phyloP scores from a whole-genome alignment of 2,888 invertebrate species.

The Ophioninae sp. region DNA sequence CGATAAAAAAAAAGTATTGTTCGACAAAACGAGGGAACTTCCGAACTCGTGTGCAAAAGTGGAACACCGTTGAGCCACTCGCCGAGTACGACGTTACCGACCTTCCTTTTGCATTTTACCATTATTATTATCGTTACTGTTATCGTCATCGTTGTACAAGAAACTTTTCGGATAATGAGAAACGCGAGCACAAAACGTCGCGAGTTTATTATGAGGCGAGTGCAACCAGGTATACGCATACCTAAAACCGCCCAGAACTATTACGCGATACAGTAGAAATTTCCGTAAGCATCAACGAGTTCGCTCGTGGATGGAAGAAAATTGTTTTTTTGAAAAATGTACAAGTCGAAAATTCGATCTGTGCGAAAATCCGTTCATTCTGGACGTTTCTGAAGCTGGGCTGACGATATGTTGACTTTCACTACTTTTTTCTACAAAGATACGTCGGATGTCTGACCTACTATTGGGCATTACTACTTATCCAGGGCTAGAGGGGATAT shows the following conservation, averaged over 20 bases:
- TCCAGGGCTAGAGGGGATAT: no score
- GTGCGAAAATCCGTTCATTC: no score
- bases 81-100: neutral
- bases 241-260: neutral
- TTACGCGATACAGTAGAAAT: conserved; percentile 23
- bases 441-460: no score
- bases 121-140: conserved; percentile 8
- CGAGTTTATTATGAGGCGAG: conserved; percentile 20
- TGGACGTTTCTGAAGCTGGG: no score
- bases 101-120: conserved; percentile 25
- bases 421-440: no score
- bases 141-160: conserved; percentile 21
- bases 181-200: conserved; percentile 17
- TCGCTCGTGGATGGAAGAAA: no score
- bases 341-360: neutral
- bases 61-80: conserved; percentile 1
- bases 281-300: neutral
- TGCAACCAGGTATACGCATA: neutral
- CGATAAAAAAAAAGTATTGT: conserved; percentile 7
- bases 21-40: neutral
- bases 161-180: conserved; percentile 18
- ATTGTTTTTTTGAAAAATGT: no score
- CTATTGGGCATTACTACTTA: no score
- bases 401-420: no score
- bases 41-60: conserved; percentile 7